These are phyloP conservation scores for Drosophila funebris DNA, from an alignment of 1,140 invertebrate genomes.

Conservation along the genomic window DNA sequence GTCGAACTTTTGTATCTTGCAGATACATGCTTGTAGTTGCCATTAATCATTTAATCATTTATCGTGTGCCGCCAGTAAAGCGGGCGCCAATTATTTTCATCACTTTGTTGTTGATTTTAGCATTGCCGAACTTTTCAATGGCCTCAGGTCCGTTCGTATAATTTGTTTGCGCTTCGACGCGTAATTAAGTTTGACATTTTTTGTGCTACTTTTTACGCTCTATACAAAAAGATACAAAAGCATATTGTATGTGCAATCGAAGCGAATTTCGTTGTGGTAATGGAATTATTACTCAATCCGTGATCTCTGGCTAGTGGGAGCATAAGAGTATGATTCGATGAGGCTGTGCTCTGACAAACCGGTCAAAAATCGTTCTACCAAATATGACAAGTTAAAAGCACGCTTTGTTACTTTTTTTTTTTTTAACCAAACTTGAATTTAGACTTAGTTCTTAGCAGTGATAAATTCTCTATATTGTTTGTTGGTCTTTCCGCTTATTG, in stretches of 20 bases:
- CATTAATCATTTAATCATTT: constrained; percentile 34
- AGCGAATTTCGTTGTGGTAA: constrained; percentile 6
- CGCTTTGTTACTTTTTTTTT: constrained; percentile 42
- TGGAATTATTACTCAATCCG: constrained; percentile 73
- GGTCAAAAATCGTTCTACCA: constrained; percentile 78
- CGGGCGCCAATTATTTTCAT: constrained; percentile 53
- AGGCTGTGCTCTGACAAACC: constrained; percentile 50
- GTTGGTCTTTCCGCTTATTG: constrained; percentile 12
- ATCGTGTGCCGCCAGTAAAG: constrained; percentile 30
- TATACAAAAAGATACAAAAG: constrained; percentile 45
- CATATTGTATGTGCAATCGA: constrained; percentile 35
- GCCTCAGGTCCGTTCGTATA: background rate
- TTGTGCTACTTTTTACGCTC: constrained; percentile 70
- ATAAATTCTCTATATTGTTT: constrained; percentile 37
- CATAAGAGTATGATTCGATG: background rate
- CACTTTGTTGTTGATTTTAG: constrained; percentile 29
- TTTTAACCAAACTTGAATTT: constrained; percentile 33
- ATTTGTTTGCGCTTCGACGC: constrained; percentile 78
- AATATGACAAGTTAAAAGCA: constrained; percentile 67
- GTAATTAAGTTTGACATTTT: constrained; percentile 78
- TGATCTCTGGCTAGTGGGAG: constrained; percentile 36
- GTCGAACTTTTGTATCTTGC: constrained; percentile 55
- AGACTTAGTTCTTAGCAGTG: constrained; percentile 4
- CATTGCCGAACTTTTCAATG: constrained; percentile 34
- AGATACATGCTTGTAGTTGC: constrained; percentile 35